Base-by-base conservation (phyloP, 2,797 vertebrate species). In the Hydrophis major region DNA sequence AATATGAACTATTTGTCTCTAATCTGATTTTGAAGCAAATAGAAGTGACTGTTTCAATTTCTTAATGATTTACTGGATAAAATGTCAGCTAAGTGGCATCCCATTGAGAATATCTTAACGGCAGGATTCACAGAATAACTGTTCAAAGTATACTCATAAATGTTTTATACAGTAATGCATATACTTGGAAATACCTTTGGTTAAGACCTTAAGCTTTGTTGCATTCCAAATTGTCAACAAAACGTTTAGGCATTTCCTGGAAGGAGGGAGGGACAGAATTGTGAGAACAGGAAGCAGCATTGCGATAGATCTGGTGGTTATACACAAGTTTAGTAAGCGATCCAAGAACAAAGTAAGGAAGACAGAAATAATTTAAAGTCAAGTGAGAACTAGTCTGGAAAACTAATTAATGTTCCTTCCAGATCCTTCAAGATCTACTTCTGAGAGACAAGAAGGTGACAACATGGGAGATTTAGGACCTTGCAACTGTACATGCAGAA, bases 391-490 rank as follows among this genome's bases (percentile, higher is more conserved):
- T 11, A 60, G 60, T 20, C 27, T n/a, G 63, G 55, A 50, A 83
- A 50, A 53, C 57, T 53, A 89, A 83, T 18, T 4, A 28, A 42
- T 32, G 42, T 90, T 57, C 25, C 89, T 86, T 93, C 53, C 92
- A 96, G 96, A 37, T 96, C 95, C 60, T 97, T 97, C 89, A 89
- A 95, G 91, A 96, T 97, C 69, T 93, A 94, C 90, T 97, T 95
- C 95, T 97, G 95, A 96, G 93, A 69, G 63, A 37, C 56, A 47
- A 32, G 10, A 47, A 32, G 20, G 63, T 18, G 60, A 50, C 55
- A 32, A 27, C 8, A 50, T 10, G 16, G 0, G 11, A 42, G 14
- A 28, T 50, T 12, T 55, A 16, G 42, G 13, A 14, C 8, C 27
- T 1, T 27, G 22, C 3, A 56, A 59, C 10, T 12, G 59, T 11